Conservation (phyloP, 2,113 vertebrate genomes). For the Xenus cinereus region DNA sequence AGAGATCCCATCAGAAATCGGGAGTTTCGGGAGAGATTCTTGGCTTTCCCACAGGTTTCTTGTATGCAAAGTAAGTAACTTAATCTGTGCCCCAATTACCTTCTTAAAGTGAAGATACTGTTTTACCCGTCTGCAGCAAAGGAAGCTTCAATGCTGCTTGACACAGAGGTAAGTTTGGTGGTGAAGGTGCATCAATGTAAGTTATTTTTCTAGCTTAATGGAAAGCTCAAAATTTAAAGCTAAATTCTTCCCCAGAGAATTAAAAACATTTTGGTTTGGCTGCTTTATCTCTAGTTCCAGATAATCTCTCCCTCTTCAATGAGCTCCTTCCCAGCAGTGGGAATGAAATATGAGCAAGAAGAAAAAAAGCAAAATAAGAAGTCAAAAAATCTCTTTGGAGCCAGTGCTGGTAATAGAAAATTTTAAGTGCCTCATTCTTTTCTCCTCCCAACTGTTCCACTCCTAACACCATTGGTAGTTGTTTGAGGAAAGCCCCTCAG, state of each 20-base stretch:
- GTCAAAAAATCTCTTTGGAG: conserved; percentile 32
- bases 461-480: conserved; percentile 18
- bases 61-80: conserved; percentile 39
- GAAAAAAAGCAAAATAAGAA: not conserved
- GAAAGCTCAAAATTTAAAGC: not conserved
- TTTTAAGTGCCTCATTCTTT: not conserved
- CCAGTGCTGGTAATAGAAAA: conserved; percentile 16
- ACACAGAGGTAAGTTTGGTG: not conserved
- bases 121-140: not conserved
- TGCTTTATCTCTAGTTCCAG: not conserved
- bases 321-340: not conserved
- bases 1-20: not conserved
- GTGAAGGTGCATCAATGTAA: rapidly evolving
- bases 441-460: conserved; percentile 29
- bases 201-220: not conserved
- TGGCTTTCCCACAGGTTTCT: conserved; percentile 36
- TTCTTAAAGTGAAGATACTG: not conserved
- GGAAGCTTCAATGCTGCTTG: not conserved
- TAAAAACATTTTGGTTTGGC: not conserved
- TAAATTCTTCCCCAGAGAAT: not conserved
- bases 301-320: conserved; percentile 2
- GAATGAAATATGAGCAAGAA: conserved; percentile 51
- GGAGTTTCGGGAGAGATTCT: conserved; percentile 1
- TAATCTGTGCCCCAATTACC: conserved; percentile 41
- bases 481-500: conserved; percentile 35